Percentiles rank a stretch among this genome's conserved stretches.
Conservation (phyloP, 2,888 invertebrate genomes). For the Tridacna crocea region DNA sequence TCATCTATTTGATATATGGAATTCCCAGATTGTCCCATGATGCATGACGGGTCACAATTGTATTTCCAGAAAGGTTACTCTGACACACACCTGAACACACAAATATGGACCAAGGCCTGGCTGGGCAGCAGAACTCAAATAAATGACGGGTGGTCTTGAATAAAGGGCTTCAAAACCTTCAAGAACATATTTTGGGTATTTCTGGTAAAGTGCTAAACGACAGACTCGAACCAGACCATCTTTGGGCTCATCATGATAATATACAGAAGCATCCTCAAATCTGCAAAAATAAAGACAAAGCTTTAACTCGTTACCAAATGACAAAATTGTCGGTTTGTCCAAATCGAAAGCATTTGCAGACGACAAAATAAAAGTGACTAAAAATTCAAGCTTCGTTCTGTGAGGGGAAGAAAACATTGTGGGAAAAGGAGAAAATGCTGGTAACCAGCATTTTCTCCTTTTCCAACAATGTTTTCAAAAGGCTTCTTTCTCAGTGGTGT, state of each 20-base stretch:
- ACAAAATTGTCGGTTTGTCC: background rate
- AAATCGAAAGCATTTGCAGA: too few relatives aligned
- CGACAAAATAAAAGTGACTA: too few relatives aligned
- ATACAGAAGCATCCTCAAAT: conserved; percentile 90
- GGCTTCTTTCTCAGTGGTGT: too few relatives aligned
- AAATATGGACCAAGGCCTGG: conserved; percentile 83
- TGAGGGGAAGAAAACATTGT: conserved; percentile 1
- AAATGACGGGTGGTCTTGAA: conserved; percentile 90
- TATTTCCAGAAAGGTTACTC: too few relatives aligned
- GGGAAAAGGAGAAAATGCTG: background rate
- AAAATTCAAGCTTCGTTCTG: too few relatives aligned
- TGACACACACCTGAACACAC: conserved; percentile 79
- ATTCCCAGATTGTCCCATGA: too few relatives aligned
- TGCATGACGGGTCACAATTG: too few relatives aligned
- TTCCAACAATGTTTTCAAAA: background rate
- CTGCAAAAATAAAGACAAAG: conserved; percentile 84
- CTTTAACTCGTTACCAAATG: background rate
- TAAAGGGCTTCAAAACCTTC: conserved; percentile 93
- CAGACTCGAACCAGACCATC: conserved; percentile 95
- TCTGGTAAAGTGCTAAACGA: conserved; percentile 91
- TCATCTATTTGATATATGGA: too few relatives aligned
- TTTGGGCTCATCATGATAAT: conserved; percentile 94
- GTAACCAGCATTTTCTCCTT: background rate
- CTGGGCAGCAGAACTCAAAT: conserved; percentile 84
- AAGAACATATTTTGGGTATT: conserved; percentile 91